Evolutionary conservation across 2,113 vertebrate genomes (phyloP).

Genomic region (Artemisiospiza belli): DNA sequence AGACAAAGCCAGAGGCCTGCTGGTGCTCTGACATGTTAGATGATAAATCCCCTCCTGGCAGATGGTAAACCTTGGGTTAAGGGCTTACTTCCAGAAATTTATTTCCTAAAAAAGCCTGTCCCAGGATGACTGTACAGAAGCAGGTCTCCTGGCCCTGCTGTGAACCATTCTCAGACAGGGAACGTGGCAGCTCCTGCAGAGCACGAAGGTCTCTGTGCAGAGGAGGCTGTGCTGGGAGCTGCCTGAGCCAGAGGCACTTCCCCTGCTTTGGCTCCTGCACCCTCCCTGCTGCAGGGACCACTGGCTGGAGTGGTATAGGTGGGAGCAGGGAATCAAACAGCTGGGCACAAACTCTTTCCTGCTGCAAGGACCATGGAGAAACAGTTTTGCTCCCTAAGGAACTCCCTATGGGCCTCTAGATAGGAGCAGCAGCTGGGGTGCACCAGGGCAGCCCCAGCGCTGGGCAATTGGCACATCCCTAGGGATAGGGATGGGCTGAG

Average conservation of each 20-base stretch:
- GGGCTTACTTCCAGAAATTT: not conserved
- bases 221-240: not conserved
- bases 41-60: not conserved
- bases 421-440: not conserved
- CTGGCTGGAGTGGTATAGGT: not conserved
- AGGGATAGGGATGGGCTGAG: too few relatives aligned
- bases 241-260: not conserved
- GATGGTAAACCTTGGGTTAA: not conserved
- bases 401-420: not conserved
- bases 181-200: not conserved
- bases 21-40: not conserved
- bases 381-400: not conserved
- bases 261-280: not conserved
- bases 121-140: not conserved
- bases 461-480: rapidly evolving
- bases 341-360: not conserved
- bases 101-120: not conserved
- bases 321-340: not conserved
- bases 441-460: rapidly evolving
- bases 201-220: rapidly evolving
- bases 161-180: not conserved
- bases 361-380: not conserved
- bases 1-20: not conserved
- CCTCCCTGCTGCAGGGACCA: not conserved
- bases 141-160: not conserved